Percentiles rank a stretch among this genome's conserved stretches.
Evolutionary conservation across 1,140 invertebrate species (phyloP).

Genomic region (Achroia grisella): DNA sequence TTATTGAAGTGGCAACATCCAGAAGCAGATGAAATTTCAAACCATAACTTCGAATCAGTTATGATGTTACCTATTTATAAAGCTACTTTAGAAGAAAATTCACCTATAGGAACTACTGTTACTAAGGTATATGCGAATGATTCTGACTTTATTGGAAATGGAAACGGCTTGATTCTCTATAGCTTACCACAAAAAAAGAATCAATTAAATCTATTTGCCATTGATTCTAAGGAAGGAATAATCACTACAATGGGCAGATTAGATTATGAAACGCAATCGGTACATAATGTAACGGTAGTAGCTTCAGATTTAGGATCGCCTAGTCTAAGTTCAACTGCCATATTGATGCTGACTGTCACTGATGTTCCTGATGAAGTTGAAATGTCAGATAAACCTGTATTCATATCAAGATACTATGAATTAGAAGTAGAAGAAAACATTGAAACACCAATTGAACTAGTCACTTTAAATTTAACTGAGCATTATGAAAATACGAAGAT

Average conservation of each 20-base stretch:
- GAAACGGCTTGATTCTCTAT: constrained; percentile 86
- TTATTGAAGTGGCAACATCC: constrained; percentile 64
- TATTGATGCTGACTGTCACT: constrained; percentile 79
- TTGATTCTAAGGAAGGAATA: constrained; percentile 87
- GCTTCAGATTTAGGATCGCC: constrained; percentile 90
- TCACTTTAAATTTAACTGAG: constrained; percentile 81
- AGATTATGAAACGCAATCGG: constrained; percentile 80
- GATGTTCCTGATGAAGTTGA: constrained; percentile 77
- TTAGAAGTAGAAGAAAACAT: constrained; percentile 85
- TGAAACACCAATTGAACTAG: constrained; percentile 78
- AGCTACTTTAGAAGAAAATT: constrained; percentile 80
- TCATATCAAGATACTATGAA: constrained; percentile 84
- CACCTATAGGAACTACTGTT: constrained; percentile 80
- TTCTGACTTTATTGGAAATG: constrained; percentile 87
- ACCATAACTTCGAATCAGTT: constrained; percentile 73
- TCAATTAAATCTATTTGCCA: constrained; percentile 79
- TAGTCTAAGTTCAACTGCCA: constrained; percentile 84
- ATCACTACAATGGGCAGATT: constrained; percentile 83
- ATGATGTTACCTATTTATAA: constrained; percentile 80
- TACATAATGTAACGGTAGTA: constrained; percentile 85
- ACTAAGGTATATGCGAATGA: constrained; percentile 87
- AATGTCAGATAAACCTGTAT: constrained; percentile 75
- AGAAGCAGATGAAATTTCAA: constrained; percentile 61
- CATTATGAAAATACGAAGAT: constrained; percentile 74
- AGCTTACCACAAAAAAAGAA: constrained; percentile 78